These are phyloP conservation scores for Globicephala melas DNA, from an alignment of 2,113 vertebrate species.

Conservation along the genomic window DNA sequence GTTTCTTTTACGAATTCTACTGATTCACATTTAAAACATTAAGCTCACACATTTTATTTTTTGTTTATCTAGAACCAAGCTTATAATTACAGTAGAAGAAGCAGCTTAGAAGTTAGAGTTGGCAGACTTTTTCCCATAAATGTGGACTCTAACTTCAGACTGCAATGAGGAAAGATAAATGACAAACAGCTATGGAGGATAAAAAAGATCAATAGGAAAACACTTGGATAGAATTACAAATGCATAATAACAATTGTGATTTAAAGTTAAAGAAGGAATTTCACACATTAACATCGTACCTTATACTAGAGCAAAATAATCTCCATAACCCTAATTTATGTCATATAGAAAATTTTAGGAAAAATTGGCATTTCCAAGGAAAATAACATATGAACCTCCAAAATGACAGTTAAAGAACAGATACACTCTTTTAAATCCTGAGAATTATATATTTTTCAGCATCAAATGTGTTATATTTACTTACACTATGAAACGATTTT, in stretches of 20 bases:
- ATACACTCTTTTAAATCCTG: background rate
- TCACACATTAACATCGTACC: background rate
- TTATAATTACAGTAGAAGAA: background rate
- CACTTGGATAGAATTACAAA: background rate
- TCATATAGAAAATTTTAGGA: background rate
- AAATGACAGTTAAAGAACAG: background rate
- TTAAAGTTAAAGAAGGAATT: background rate
- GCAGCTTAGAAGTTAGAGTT: background rate
- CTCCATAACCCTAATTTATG: background rate
- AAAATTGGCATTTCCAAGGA: background rate
- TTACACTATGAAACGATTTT: background rate
- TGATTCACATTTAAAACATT: slow-evolving; percentile 29
- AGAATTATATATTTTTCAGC: background rate
- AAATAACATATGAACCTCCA: background rate
- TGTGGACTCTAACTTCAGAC: background rate
- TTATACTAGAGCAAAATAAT: background rate
- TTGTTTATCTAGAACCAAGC: background rate
- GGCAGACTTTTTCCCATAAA: background rate
- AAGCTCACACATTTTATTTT: background rate
- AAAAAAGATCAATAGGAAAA: background rate
- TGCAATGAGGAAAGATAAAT: background rate
- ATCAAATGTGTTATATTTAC: background rate
- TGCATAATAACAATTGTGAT: background rate
- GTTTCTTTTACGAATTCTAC: background rate
- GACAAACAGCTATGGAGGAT: background rate